Base-by-base conservation (phyloP, 1,140 invertebrate species). In the Cyclargus thomasi region DNA sequence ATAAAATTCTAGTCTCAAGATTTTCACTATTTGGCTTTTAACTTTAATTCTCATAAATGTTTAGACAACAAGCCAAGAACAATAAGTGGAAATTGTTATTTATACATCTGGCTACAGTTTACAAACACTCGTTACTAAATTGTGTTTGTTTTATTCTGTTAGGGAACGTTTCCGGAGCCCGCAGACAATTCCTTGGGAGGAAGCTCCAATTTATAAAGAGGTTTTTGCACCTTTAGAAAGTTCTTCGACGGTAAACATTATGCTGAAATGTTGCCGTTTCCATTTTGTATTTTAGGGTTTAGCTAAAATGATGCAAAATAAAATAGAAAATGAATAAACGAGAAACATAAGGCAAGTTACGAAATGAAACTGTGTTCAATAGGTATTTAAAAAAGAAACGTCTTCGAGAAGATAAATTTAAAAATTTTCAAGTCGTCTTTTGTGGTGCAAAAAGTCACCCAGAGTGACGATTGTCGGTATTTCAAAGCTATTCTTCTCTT, bases 111-210 rank as follows among this genome's bases (percentile, higher is more conserved):
- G 65, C 65, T 67, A 63, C 69, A 71, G 66, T 74, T 73, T 69
- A 74, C 69, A 77, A 80, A 78, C 71, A 81, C 70, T 80, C 74
- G 69, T 80, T 81, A 81, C 72, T 72, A 81, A 80, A 82, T 80
- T 77, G 74, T 76, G 72, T 80, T 83, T 80, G 74, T 74, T 71
- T 78, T 80, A 69, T 73, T 77, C 71, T 67, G 70, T 72, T 70
- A 65, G 63, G 64, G 53, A 65, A 16, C 67, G 69, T 66, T 65
- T 72, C 70, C 62, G 62, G 62, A 65, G 70, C 70, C 71, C 63
- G 70, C 63, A 72, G 70, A 67, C 70, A 70, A 72, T 72, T 71
- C 71, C 62, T 67, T 65, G 39, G 47, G 68, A 72, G 57, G 69
- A 71, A 62, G 70, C 70, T 64, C 63, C 73, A 72, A 72, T 70